Base-by-base conservation (phyloP, 2,113 vertebrate species). In the Grallaria varia region DNA sequence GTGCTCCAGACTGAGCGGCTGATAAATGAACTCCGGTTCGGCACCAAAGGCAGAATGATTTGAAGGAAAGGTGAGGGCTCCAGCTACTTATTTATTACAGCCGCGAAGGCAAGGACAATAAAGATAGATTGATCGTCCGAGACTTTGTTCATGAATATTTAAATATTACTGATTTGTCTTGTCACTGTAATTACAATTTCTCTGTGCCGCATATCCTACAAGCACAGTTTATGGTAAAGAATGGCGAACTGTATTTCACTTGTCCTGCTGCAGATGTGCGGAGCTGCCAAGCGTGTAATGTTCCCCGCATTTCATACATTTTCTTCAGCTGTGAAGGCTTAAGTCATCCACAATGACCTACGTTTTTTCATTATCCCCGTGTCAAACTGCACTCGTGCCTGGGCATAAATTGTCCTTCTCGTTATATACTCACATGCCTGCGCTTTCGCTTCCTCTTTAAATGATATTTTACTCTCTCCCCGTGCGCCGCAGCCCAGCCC, bases 391-490 rank as follows among this genome's bases (percentile, higher is more conserved):
- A 96, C 98, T 98, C 98, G 99, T 99, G 99, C 98, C 97, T 97
- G 97, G 98, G 99, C 99, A 99, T 99, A 99, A 99, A 99, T 99
- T 99, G 99, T 98, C 98, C 99, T 98, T 98, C 99, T 99, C 90
- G 98, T 99, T 99, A 99, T 99, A 99, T 98, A 98, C 98, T 98
- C 97, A 97, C 98, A 96, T 89, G 97, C 95, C 95, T 94, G 83
- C 1, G 96, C 97, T 96, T 97, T 96, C 84, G 84, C 98, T 98
- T 98, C 97, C 97, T 97, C 97, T 96, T 94, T 92, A 94, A 98
- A 97, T 97, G 97, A 97, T 98, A 97, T 98, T 98, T 98, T 97
- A 98, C 97, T 97, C 96, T 97, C 97, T 87, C 74, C 85, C 62
- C 2, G 3, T 14, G 67, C 71, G 96, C 88, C 0, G 37, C 84